A percentile compares a stretch with the other conserved stretches of the same genome.
Conservation (phyloP, 2,888 invertebrate genomes). For the Agrypnus murinus region DNA sequence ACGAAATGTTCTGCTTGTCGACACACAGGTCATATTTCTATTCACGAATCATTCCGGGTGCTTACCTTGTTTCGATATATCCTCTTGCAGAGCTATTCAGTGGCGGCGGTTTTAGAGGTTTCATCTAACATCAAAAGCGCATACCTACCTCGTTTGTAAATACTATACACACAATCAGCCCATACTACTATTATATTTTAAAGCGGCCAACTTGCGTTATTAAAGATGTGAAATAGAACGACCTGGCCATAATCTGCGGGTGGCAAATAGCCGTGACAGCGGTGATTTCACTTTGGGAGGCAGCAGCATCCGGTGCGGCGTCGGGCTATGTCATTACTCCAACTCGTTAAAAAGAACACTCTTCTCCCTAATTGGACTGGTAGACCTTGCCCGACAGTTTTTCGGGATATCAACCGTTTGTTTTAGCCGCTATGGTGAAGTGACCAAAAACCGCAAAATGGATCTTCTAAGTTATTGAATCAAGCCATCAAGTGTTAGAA, state of each 20-base stretch:
- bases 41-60: neutral
- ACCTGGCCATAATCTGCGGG: conserved; percentile 64
- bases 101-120: conserved; percentile 10
- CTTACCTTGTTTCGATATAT: neutral
- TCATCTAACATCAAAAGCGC: conserved; percentile 15
- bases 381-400: conserved; percentile 64
- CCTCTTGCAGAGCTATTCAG: neutral
- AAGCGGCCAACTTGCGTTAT: conserved; percentile 48
- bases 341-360: conserved; percentile 68
- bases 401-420: conserved; percentile 60
- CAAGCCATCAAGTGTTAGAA: conserved; percentile 28
- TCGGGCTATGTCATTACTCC: conserved; percentile 66
- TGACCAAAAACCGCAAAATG: conserved; percentile 52
- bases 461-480: conserved; percentile 8
- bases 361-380: conserved; percentile 67
- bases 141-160: neutral
- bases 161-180: neutral
- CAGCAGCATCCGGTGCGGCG: conserved; percentile 67
- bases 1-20: conserved; percentile 60
- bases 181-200: neutral
- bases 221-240: conserved; percentile 62
- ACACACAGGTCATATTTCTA: conserved; percentile 48
- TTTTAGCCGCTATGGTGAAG: conserved; percentile 60
- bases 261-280: conserved; percentile 66
- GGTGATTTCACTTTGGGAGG: conserved; percentile 65